Evolutionary conservation across 1,140 invertebrate species (phyloP).

Genomic region (Phocides pigmalion): DNA sequence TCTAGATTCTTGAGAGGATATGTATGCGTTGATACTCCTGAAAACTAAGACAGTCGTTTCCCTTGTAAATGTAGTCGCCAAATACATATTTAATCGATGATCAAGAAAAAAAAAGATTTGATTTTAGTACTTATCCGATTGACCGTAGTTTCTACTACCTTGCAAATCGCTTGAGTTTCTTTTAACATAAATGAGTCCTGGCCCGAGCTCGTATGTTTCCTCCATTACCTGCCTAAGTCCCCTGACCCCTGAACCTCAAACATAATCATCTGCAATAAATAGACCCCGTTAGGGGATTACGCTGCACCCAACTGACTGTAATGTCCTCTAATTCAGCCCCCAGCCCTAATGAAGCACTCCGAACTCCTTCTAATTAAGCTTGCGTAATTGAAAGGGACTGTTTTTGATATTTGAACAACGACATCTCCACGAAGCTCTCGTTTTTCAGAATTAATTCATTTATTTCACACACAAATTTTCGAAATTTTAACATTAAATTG

Average conservation of each 20-base stretch:
- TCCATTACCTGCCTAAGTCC: slow-evolving; percentile 32
- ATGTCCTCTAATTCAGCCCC: slow-evolving; percentile 46
- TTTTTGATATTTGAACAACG: slow-evolving; percentile 60
- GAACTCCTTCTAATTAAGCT: slow-evolving; percentile 57
- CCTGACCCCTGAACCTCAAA: slow-evolving; percentile 23
- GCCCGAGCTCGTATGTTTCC: slow-evolving; percentile 3
- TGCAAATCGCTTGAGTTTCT: too few relatives aligned
- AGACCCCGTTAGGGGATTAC: slow-evolving; percentile 36
- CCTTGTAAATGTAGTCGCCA: too few relatives aligned
- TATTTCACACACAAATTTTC: too few relatives aligned
- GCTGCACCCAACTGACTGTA: slow-evolving; percentile 41
- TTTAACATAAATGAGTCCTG: background rate
- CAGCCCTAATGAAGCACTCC: slow-evolving; percentile 46
- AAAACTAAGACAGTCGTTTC: too few relatives aligned
- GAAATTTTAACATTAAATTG: too few relatives aligned
- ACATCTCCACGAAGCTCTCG: slow-evolving; percentile 30
- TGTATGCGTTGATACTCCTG: too few relatives aligned
- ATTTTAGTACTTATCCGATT: too few relatives aligned
- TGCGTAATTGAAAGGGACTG: slow-evolving; percentile 60
- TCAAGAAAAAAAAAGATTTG: too few relatives aligned
- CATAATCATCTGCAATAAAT: slow-evolving; percentile 40
- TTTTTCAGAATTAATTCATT: background rate
- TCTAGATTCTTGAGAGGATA: too few relatives aligned
- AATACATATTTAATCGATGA: too few relatives aligned
- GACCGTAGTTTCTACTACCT: too few relatives aligned